A percentile compares a stretch with the other conserved stretches of the same genome.
These are phyloP conservation scores for Ramphastos sulfuratus DNA, from an alignment of 2,113 vertebrate genomes.

Conservation along the genomic window DNA sequence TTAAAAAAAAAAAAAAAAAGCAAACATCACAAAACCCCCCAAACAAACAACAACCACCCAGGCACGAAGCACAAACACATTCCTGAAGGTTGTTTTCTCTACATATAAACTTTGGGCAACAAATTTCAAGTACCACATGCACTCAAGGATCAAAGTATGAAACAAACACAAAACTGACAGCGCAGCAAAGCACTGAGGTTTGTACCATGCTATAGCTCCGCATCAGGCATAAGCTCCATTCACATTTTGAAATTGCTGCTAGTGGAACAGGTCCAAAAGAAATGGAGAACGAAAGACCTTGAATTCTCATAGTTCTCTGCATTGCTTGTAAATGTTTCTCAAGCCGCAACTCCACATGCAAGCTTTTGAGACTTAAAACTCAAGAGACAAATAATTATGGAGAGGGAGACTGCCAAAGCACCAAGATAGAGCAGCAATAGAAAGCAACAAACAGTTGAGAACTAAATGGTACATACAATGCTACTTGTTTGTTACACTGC, in stretches of 20 bases:
- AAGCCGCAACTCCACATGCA: not conserved
- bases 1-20: not conserved
- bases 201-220: accelerated
- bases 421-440: not conserved
- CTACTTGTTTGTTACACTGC: not conserved
- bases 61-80: not conserved
- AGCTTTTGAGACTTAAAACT: conserved; percentile 24
- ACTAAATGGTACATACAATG: not conserved
- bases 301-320: not conserved
- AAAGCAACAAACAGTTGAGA: not conserved
- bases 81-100: not conserved
- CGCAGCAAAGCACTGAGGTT: not conserved
- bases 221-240: too few relatives aligned
- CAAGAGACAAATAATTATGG: not conserved
- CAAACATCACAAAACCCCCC: too few relatives aligned
- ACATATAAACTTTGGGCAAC: not conserved
- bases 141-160: not conserved
- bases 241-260: conserved; percentile 32
- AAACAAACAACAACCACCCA: too few relatives aligned
- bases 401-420: not conserved
- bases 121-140: not conserved
- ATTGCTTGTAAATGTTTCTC: not conserved
- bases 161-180: not conserved
- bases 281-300: not conserved
- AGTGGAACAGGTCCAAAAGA: not conserved